Base-by-base conservation (phyloP, 2,888 invertebrate species). In the Sphaeridia pumilis region DNA sequence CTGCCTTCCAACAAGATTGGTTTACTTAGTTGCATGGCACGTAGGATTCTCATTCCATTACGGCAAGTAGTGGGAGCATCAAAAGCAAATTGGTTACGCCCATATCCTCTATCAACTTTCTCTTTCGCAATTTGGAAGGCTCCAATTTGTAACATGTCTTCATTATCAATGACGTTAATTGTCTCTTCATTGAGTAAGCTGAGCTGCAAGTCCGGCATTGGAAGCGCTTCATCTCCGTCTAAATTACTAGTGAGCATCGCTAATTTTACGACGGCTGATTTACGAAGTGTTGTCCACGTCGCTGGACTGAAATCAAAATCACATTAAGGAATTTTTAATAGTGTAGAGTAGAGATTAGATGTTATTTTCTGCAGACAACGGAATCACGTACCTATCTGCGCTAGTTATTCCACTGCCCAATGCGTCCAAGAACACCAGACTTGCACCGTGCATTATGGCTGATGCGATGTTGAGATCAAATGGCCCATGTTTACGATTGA, bases 1-100 rank as follows among this genome's bases (percentile, higher is more conserved):
- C 92, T 88, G 2, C 92, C 98, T 75, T 99, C 98, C 20, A 99
- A 72, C 49, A 99, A 76, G 54, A 99, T 81, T 0, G 97, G 92
- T 57, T 85, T 84, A 2, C 67, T 66, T 55, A 95, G 71, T 67
- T 93, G 89, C 66, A 98, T 74, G 0, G 87, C 94, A 54, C 97
- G 78, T 35, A 98, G 71, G 10, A 98, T 69, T 55, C 93, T 79
- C 56, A 88, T 74, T 0, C 86, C 80, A 72, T 98, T 99, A 22
- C 78, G 74, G 45, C 80, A 78, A 1, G 87, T 85, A 1, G 86
- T 87, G 0, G 83, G 83, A 0, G 86, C 83, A 49, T 80, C 76
- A 66, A 89, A 86, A 0, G 80, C 77, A 66, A 88, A 90, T 25
- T 38, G 38, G 4, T 14, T 22, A 14, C 14, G 14, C 7, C 20